Conservation (phyloP, 2,113 vertebrate genomes). For the Eonycteris spelaea region DNA sequence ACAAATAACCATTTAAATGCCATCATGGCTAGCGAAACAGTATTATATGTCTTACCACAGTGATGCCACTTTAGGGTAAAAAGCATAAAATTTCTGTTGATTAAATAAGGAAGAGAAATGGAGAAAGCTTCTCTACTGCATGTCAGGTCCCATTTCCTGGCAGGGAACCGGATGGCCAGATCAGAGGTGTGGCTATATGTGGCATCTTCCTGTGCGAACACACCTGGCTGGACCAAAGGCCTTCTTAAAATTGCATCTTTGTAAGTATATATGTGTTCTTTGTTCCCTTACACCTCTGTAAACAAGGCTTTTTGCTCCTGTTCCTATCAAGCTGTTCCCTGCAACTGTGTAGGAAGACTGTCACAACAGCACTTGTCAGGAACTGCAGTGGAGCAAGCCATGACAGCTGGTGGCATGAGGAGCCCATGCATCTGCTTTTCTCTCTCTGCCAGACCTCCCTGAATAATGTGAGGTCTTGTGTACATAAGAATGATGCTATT, state of each 20-base stretch:
- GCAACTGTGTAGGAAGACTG: not conserved
- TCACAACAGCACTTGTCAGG: constrained; percentile 38
- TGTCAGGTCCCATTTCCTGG: not conserved
- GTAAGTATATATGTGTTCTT: not conserved
- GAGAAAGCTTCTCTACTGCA: not conserved
- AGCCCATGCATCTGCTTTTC: constrained; percentile 33
- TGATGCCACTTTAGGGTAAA: not conserved
- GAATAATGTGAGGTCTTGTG: constrained; percentile 52
- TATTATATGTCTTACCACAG: not conserved
- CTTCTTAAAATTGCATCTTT: not conserved
- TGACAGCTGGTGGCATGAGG: constrained; percentile 56
- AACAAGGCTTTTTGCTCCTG: not conserved
- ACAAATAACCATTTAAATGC: not conserved
- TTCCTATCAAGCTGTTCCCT: not conserved
- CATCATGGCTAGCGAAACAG: not conserved
- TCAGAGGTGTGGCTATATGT: not conserved
- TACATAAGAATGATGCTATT: constrained; percentile 18
- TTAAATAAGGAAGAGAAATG: not conserved
- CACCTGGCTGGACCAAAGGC: not conserved
- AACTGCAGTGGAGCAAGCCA: not conserved
- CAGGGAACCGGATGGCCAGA: rapidly evolving
- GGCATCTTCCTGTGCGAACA: not conserved
- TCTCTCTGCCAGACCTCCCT: constrained; percentile 47
- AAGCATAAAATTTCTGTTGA: not conserved
- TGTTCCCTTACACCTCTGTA: constrained; percentile 3